Conservation (phyloP, 2,797 vertebrate species). For the Triplophysa yarkandensis region DNA sequence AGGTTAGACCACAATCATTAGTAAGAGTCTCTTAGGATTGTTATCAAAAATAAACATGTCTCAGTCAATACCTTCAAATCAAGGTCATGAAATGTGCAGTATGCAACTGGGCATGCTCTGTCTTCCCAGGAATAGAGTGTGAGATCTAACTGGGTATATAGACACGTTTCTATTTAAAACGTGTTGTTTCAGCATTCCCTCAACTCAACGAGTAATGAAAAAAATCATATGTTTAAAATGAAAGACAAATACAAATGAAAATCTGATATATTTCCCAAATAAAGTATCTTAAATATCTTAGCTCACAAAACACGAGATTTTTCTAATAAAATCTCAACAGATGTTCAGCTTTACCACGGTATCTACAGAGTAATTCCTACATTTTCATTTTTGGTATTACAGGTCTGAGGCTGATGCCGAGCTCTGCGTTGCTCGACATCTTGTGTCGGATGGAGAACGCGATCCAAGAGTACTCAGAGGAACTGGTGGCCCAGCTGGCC, state of each 20-base stretch:
- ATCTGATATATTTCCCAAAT: neutral
- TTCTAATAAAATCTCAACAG: neutral
- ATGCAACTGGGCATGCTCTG: neutral
- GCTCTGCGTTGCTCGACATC: slow-evolving; percentile 76
- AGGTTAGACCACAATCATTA: neutral
- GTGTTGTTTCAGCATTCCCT: slow-evolving; percentile 22
- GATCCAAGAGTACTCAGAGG: slow-evolving; percentile 87
- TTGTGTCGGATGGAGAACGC: slow-evolving; percentile 82
- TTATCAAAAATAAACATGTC: neutral
- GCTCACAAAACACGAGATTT: neutral
- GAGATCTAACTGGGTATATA: neutral
- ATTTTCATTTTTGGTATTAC: slow-evolving; percentile 8
- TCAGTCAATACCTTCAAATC: neutral
- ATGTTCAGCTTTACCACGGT: neutral
- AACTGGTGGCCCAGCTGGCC: slow-evolving; percentile 90
- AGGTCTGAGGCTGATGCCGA: slow-evolving; percentile 87
- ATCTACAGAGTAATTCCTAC: neutral
- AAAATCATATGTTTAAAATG: slow-evolving; percentile 10
- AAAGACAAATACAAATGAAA: slow-evolving; percentile 6
- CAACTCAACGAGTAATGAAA: neutral
- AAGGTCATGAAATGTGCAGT: neutral
- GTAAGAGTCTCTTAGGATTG: neutral
- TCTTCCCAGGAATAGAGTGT: neutral
- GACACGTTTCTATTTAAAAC: slow-evolving; percentile 13
- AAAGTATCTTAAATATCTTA: neutral